These are phyloP conservation scores for Acleris literana DNA, from an alignment of 2,888 invertebrate genomes.

Conservation along the genomic window DNA sequence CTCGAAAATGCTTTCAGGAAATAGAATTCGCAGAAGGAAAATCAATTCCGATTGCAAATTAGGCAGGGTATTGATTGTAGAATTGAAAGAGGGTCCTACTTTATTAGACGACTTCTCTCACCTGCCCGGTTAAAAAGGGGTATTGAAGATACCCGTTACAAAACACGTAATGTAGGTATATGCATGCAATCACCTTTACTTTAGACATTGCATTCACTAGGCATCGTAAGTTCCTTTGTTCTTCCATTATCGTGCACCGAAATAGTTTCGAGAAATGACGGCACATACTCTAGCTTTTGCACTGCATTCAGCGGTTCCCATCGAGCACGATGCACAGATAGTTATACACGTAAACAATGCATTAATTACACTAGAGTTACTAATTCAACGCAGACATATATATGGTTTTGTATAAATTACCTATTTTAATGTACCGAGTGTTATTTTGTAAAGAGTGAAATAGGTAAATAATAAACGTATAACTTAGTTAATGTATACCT, in stretches of 20 bases:
- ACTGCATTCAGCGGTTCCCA: not conserved
- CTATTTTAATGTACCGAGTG: no score
- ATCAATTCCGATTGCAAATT: conserved; percentile 32
- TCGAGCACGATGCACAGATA: no score
- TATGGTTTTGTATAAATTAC: no score
- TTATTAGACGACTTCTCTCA: conserved; percentile 31
- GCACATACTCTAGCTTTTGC: not conserved
- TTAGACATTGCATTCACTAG: not conserved
- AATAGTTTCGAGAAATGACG: conserved; percentile 9
- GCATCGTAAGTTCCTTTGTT: no score
- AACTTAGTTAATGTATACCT: no score
- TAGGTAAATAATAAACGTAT: no score
- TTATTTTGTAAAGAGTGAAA: no score
- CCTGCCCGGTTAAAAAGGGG: conserved; percentile 26
- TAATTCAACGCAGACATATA: no score
- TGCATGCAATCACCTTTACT: not conserved
- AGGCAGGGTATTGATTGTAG: conserved; percentile 34
- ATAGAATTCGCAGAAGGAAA: conserved; percentile 22
- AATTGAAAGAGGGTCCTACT: conserved; percentile 31
- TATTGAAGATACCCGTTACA: conserved; percentile 23
- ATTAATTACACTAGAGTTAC: no score
- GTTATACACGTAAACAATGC: no score
- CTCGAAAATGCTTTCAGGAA: conserved; percentile 20
- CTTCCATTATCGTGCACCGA: conserved; percentile 1
- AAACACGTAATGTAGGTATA: not conserved